Conservation (phyloP, 2,113 vertebrate genomes). For the Emberiza fucata region DNA sequence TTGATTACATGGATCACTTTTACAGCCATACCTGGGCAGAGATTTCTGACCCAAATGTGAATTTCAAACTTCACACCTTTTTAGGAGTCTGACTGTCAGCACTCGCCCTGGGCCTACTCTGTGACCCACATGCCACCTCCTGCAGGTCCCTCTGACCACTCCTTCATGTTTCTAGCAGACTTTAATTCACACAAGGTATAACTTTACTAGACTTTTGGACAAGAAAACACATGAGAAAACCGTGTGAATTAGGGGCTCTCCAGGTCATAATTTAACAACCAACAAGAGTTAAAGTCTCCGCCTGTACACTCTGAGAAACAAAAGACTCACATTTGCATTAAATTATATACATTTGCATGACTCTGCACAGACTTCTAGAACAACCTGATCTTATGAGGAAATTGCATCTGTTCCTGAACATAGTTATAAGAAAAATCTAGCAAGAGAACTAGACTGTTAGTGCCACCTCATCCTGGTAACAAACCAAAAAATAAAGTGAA, state of each 20-base stretch:
- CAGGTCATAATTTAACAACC: background rate
- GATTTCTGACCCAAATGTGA: background rate
- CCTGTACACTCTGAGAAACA: background rate
- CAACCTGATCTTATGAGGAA: background rate
- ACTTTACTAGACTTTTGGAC: background rate
- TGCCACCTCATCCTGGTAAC: background rate
- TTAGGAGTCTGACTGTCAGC: background rate
- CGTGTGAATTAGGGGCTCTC: background rate
- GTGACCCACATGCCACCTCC: background rate
- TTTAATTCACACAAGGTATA: accelerated
- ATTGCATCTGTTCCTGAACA: background rate
- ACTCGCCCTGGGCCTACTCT: background rate
- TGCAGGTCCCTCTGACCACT: background rate
- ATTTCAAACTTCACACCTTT: background rate
- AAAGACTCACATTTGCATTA: background rate
- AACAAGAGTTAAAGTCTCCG: background rate
- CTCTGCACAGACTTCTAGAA: background rate
- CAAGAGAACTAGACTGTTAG: background rate
- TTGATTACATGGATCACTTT: background rate
- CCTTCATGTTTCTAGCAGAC: background rate
- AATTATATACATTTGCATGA: background rate
- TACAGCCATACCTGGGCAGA: background rate
- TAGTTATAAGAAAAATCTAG: background rate
- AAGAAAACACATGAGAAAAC: background rate
- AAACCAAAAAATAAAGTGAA: background rate